A percentile compares a stretch with the other conserved stretches of the same genome.
phyloP scores from a whole-genome alignment of 2,113 vertebrate genomes.

The Gymnobelideus leadbeateri region DNA sequence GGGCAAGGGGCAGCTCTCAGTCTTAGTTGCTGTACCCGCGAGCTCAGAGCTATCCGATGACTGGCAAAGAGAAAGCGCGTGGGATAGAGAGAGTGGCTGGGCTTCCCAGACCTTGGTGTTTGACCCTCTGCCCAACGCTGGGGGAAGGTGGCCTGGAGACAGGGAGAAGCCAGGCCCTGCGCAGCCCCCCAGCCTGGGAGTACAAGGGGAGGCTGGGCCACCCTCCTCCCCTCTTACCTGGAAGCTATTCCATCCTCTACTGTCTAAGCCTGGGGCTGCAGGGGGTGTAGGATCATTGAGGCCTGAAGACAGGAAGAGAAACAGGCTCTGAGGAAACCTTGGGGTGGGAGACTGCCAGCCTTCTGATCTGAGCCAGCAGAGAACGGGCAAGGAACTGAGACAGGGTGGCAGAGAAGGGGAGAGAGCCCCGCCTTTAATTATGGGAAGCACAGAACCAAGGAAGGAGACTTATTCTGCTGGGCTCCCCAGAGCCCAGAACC shows the following conservation, averaged over 20 bases:
- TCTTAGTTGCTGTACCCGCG: conserved; percentile 70
- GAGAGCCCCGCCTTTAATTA: not conserved
- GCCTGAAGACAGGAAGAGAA: conserved; percentile 81
- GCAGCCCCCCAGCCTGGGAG: too few species aligned
- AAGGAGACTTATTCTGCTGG: not conserved
- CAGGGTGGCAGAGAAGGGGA: too few species aligned
- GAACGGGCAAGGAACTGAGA: too few species aligned
- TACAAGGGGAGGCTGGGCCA: too few species aligned
- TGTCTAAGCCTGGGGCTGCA: conserved; percentile 85
- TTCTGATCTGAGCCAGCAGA: not conserved
- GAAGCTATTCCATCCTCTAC: conserved; percentile 91
- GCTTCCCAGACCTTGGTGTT: not conserved
- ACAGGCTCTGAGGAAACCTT: not conserved
- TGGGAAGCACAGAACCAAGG: not conserved
- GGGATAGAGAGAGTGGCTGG: not conserved
- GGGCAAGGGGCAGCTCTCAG: conserved; percentile 70
- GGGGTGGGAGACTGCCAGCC: not conserved
- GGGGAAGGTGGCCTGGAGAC: too few species aligned
- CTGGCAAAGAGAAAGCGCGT: conserved; percentile 77
- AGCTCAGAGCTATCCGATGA: conserved; percentile 86
- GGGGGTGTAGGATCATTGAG: conserved; percentile 89
- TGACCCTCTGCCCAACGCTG: too few species aligned
- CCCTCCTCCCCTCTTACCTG: conserved; percentile 85
- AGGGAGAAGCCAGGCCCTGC: too few species aligned
- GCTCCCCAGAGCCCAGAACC: not conserved